Conservation (phyloP, 2,888 invertebrate genomes). For the Drosophila testacea region DNA sequence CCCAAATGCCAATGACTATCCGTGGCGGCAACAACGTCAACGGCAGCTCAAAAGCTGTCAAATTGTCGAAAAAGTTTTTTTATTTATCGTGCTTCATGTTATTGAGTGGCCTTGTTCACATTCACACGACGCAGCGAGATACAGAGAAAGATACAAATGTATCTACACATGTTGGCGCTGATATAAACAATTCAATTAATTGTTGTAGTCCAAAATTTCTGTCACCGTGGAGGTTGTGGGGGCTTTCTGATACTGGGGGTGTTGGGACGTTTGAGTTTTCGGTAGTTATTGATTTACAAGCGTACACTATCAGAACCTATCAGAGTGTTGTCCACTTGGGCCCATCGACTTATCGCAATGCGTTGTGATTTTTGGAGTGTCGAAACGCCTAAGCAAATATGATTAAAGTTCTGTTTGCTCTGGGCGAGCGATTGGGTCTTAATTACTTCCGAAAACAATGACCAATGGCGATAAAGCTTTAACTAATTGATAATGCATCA, state of each 20-base stretch:
- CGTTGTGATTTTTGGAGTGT: slow-evolving; percentile 76
- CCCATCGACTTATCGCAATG: slow-evolving; percentile 68
- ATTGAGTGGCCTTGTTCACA: slow-evolving; percentile 81
- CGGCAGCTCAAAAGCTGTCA: slow-evolving; percentile 70
- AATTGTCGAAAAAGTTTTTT: slow-evolving; percentile 66
- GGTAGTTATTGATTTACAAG: slow-evolving; percentile 81
- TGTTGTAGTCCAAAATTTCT: slow-evolving; percentile 67
- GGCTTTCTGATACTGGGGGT: slow-evolving; percentile 7
- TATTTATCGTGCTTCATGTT: slow-evolving; percentile 68
- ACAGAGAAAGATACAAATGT: slow-evolving; percentile 69
- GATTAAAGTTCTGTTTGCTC: slow-evolving; percentile 75
- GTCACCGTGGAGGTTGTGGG: slow-evolving; percentile 25
- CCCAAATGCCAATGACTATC: slow-evolving; percentile 36
- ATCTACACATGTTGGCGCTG: slow-evolving; percentile 72
- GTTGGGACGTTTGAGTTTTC: slow-evolving; percentile 41
- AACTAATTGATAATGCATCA: slow-evolving; percentile 71
- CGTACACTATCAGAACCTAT: slow-evolving; percentile 59
- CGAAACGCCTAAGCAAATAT: slow-evolving; percentile 79
- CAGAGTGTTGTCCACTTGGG: slow-evolving; percentile 61
- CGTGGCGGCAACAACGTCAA: slow-evolving; percentile 19
- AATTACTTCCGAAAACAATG: slow-evolving; percentile 81
- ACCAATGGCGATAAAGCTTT: slow-evolving; percentile 59
- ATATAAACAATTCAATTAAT: slow-evolving; percentile 81
- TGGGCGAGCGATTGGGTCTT: slow-evolving; percentile 74
- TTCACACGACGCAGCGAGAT: slow-evolving; percentile 39